Evolutionary conservation across 2,888 invertebrate species (phyloP).

Genomic region (Metalampra italica): DNA sequence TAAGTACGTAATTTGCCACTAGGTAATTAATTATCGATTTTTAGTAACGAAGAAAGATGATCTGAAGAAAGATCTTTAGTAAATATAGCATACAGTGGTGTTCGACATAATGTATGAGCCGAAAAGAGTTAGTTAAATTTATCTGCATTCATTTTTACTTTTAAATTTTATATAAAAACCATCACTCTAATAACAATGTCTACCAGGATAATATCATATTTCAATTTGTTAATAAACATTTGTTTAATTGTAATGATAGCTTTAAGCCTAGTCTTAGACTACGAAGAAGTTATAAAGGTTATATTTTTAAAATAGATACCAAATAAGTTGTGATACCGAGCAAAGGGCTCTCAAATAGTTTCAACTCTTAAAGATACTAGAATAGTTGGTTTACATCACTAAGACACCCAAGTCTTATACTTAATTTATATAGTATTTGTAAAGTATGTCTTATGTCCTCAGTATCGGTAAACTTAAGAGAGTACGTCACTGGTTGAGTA

Average conservation of each 20-base stretch:
- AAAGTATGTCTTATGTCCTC: too few relatives aligned
- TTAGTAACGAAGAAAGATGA: constrained; percentile 6
- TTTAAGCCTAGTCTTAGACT: constrained; percentile 71
- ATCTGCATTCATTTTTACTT: constrained; percentile 51
- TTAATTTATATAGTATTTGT: too few relatives aligned
- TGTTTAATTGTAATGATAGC: constrained; percentile 61
- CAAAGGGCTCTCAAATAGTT: constrained; percentile 1
- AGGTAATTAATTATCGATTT: background rate
- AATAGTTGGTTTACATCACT: background rate
- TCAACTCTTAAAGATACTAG: constrained; percentile 5
- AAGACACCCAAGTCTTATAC: background rate
- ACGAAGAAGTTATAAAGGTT: constrained; percentile 68
- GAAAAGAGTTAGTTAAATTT: constrained; percentile 40
- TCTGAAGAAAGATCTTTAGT: constrained; percentile 18
- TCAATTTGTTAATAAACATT: constrained; percentile 64
- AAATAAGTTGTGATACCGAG: constrained; percentile 32
- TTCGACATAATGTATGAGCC: constrained; percentile 36
- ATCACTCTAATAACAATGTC: constrained; percentile 76
- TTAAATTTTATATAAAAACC: constrained; percentile 69
- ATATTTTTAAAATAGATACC: constrained; percentile 34
- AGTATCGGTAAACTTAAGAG: too few relatives aligned
- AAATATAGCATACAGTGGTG: constrained; percentile 32
- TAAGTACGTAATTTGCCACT: too few relatives aligned
- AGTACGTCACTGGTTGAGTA: too few relatives aligned
- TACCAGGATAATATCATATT: constrained; percentile 72